phyloP scores from a whole-genome alignment of 1,140 invertebrate species.

The Drosophila watanabei region DNA sequence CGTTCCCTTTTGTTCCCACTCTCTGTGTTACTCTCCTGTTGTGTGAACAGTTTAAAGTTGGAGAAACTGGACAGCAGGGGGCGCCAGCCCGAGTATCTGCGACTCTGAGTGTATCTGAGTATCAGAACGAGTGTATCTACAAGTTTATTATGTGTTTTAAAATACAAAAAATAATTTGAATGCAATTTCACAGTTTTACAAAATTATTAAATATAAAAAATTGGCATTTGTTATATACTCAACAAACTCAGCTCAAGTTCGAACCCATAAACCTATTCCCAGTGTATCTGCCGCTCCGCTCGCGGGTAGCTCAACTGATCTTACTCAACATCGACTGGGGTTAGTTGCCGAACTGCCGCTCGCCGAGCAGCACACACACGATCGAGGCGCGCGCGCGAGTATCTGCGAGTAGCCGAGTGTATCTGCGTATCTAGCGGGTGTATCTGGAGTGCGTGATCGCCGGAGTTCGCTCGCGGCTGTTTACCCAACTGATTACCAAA shows the following conservation, averaged over 20 bases:
- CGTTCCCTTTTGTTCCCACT: not conserved
- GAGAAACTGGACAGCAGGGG: not conserved
- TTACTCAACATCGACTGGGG: slow-evolving; percentile 37
- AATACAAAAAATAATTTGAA: not conserved
- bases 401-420: slow-evolving; percentile 2
- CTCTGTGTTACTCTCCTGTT: not conserved
- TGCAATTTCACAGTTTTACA: not conserved
- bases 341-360: slow-evolving; percentile 28
- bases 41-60: slow-evolving; percentile 1
- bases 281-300: not conserved
- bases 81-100: not conserved
- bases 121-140: slow-evolving; percentile 23
- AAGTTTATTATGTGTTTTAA: not conserved
- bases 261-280: not conserved
- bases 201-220: not conserved
- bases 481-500: slow-evolving; percentile 75
- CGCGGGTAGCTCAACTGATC: slow-evolving; percentile 37
- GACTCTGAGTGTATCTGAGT: not conserved
- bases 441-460: slow-evolving; percentile 47
- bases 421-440: slow-evolving; percentile 31
- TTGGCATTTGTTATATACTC: not conserved
- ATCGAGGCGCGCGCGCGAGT: slow-evolving; percentile 4
- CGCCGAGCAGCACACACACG: slow-evolving; percentile 10
- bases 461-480: slow-evolving; percentile 49
- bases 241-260: not conserved